Evolutionary conservation across 1,140 invertebrate species (phyloP), one percentile per base, ranked within the genome.

Genomic region (Euglossa dilemma): DNA sequence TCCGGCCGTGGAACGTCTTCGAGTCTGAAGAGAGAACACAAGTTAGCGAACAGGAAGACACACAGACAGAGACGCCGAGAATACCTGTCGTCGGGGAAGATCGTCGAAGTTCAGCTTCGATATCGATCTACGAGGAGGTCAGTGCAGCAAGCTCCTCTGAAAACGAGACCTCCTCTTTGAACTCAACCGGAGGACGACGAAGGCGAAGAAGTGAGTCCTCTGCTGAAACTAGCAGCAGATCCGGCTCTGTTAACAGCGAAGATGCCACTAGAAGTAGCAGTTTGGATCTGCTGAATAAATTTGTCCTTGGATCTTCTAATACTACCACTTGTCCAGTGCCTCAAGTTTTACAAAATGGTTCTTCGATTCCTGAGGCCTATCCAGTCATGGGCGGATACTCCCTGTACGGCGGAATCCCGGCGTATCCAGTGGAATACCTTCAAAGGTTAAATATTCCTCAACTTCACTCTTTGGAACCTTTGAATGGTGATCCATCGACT

Each of bases 1-100:
- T 93, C 57, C 83, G 91, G 25, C 92, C 92, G 0, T 93, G 92
- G 92, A 87, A 90, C 28, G 77, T 69, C 7, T 61, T 57, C 0
- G 85, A 89, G 16, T n/a, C 78, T 0, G 67, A 52, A 25, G 52
- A 69, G 23, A 18, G n/a, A 2, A 28, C 23, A 7, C 18, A 3
- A 7, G 20, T 28, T 0, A 66, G 5, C 2, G 0, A 16, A 7
- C 25, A 20, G 6, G 18, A 56, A 8, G 20, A 43, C 0, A 18
- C 11, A 67, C 3, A 36, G 36, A 36, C 64, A 45, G 43, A 36
- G 3, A 9, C 7, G 6, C 8, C 7, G 6, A 45, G 43, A 8
- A 45, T 45, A 66, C 11, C 63, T 20, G 45, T 43, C 36, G 82
- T 45, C 2, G 86, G 88, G 16, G 87, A 88, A 2, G 90, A 91